Evolutionary conservation across 2,113 vertebrate species (phyloP), one percentile per base, ranked within the genome.

Genomic region (Cynoglossus semilaevis): DNA sequence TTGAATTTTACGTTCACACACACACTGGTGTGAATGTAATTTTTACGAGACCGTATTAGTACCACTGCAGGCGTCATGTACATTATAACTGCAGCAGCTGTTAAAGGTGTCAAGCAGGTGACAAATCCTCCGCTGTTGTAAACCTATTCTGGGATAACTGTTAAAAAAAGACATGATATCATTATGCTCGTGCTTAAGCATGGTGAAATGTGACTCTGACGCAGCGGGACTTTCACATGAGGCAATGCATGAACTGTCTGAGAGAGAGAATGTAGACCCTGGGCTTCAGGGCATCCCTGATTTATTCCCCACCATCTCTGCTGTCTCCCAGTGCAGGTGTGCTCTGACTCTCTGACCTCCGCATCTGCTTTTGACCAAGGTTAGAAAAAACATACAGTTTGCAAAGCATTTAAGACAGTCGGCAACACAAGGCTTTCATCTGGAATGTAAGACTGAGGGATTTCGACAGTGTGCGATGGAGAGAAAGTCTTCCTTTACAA

Each of bases 161-260:
- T 59, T 36, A 63, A 51, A 69, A 37, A 58, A 38, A 64, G 35
- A 15, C 53, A 17, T 49, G 43, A 53, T 44, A 62, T 75, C 37
- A 62, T 52, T 16, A 19, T 29, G 22, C 19, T 55, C 37, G 10
- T 6, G 49, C 35, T 13, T 12, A 15, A 59, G 34, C 58, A 69
- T 34, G 15, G 44, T 60, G 69, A 72, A 66, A 77, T 38, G 16
- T 35, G 60, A 72, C 34, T 58, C 65, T 10, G 1, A 35, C 60
- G 35, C 35, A 51, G 45, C 51, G 48, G 15, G 40, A 38, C 59
- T 71, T 66, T 42, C 48, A 62, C 46, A 64, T 53, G 65, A 79
- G 38, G 57, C 22, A 62, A 49, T 17, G 12, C 13, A 15, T 14
- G 15, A 14, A 42, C 41, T n/a, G 7, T n/a, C 55, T 62, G 18